Percentiles rank a stretch among this genome's conserved stretches.
Evolutionary conservation across 1,140 invertebrate species (phyloP).

Genomic region (Drosophila virilis): DNA sequence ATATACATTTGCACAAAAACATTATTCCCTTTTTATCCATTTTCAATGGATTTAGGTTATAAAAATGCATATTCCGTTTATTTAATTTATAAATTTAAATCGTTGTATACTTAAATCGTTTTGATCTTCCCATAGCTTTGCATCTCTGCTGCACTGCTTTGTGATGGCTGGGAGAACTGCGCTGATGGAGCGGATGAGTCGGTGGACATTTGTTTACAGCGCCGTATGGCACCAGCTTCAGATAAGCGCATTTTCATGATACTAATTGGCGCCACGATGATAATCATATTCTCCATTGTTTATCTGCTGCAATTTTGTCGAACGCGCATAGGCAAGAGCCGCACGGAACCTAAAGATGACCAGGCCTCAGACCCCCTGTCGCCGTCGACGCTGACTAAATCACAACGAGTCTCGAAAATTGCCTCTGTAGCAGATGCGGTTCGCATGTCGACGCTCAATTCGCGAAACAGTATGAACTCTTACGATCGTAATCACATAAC

Average conservation of each 20-base stretch:
- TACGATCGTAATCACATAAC: constrained; percentile 93
- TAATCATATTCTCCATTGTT: constrained; percentile 84
- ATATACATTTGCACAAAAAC: too few species aligned
- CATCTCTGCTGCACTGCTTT: constrained; percentile 86
- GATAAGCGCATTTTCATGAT: constrained; percentile 85
- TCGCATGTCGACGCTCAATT: constrained; percentile 88
- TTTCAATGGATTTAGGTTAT: too few species aligned
- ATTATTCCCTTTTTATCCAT: too few species aligned
- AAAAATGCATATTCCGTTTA: too few species aligned
- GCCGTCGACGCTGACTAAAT: constrained; percentile 85
- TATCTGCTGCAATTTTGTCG: constrained; percentile 84
- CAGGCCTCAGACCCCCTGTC: constrained; percentile 87
- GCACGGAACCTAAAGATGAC: constrained; percentile 85
- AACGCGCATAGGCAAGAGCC: constrained; percentile 85
- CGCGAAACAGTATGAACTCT: constrained; percentile 87
- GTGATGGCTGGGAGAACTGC: constrained; percentile 90
- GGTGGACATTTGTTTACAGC: constrained; percentile 86
- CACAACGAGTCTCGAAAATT: constrained; percentile 85
- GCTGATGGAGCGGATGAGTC: constrained; percentile 90
- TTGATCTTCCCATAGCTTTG: constrained; percentile 84
- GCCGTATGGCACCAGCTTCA: constrained; percentile 77
- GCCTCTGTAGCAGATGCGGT: constrained; percentile 86
- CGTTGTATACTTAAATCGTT: too few species aligned
- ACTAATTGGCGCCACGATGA: constrained; percentile 84
- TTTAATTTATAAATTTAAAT: too few species aligned